These are phyloP conservation scores for Spizaetus ornatus DNA, from an alignment of 2,113 vertebrate genomes.

Conservation along the genomic window DNA sequence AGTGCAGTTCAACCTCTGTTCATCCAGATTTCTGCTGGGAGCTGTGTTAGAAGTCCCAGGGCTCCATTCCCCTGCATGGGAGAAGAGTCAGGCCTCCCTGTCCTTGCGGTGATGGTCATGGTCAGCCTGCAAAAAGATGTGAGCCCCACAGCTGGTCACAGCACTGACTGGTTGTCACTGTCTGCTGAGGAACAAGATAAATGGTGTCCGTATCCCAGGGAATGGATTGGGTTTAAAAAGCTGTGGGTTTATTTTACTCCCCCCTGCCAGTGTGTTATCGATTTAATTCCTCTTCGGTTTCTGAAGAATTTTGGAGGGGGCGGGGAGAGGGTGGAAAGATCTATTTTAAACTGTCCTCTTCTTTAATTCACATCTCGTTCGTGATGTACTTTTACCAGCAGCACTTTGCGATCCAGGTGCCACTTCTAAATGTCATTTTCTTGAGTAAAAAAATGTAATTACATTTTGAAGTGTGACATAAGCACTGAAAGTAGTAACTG, in stretches of 20 bases:
- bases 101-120: fast-evolving
- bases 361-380: not conserved
- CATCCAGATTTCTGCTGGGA: not conserved
- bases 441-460: slow-evolving; percentile 7
- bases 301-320: not conserved
- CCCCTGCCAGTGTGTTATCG: not conserved
- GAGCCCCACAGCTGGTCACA: not conserved
- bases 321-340: not conserved
- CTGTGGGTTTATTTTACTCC: not conserved
- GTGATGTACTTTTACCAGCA: not conserved
- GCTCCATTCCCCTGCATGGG: not conserved
- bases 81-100: not conserved
- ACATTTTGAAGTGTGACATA: not conserved
- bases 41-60: not conserved
- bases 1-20: not conserved
- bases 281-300: not conserved
- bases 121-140: not conserved
- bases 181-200: not conserved
- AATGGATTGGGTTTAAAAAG: not conserved
- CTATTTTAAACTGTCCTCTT: slow-evolving; percentile 6
- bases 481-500: not conserved
- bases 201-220: not conserved
- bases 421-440: slow-evolving; percentile 23
- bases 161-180: fast-evolving
- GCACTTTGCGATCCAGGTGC: not conserved